Percentiles rank a stretch among this genome's conserved stretches.
These are phyloP conservation scores for Oriolus oriolus DNA, from an alignment of 2,113 vertebrate genomes.

Conservation along the genomic window DNA sequence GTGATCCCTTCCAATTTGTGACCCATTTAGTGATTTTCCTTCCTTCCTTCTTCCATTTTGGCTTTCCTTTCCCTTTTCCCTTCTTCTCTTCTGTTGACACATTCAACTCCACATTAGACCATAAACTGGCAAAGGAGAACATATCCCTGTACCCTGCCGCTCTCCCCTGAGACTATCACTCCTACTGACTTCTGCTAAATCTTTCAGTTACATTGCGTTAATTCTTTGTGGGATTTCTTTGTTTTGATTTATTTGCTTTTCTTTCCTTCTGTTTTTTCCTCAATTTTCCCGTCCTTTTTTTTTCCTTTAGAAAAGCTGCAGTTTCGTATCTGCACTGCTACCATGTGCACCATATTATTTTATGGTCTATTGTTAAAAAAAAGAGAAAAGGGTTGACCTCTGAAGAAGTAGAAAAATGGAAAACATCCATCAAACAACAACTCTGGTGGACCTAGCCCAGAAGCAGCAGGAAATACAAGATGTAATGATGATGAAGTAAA, in stretches of 20 bases:
- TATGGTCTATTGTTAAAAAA: neutral
- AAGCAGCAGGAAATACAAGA: neutral
- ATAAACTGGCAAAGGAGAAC: neutral
- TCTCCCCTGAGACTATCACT: neutral
- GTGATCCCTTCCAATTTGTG: neutral
- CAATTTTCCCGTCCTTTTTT: neutral
- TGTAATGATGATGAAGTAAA: neutral
- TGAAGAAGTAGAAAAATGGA: neutral
- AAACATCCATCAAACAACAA: neutral
- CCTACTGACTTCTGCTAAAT: neutral
- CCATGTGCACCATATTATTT: neutral
- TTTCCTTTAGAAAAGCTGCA: neutral
- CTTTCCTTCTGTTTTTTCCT: too few relatives aligned
- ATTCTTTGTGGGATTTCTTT: neutral
- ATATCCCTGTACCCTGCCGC: neutral
- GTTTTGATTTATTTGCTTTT: neutral
- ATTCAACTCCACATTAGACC: neutral
- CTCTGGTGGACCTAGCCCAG: neutral
- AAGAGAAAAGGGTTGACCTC: neutral
- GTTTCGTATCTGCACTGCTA: neutral
- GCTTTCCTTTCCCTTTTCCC: neutral
- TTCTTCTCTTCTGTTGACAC: neutral
- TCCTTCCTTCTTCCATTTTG: neutral
- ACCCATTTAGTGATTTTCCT: neutral
- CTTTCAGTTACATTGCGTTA: neutral